These are phyloP conservation scores for Steinernema scapterisci DNA, from an alignment of 2,888 invertebrate genomes.

Conservation along the genomic window DNA sequence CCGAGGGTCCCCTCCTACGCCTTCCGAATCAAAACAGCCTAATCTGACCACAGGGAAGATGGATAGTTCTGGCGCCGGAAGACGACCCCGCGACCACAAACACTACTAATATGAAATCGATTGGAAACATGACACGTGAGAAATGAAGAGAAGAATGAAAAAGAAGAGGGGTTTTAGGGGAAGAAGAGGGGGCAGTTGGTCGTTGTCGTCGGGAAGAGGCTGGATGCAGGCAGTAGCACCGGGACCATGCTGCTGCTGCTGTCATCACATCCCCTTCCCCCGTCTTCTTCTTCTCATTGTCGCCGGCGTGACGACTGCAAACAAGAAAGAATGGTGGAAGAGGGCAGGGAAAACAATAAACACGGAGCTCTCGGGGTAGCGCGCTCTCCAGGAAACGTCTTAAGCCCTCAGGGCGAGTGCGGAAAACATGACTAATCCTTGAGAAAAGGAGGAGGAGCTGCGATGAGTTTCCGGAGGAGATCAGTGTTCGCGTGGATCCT, in stretches of 20 bases:
- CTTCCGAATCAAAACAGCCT: no score
- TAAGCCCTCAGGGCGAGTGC: no score
- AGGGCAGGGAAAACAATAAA: conserved; percentile 11
- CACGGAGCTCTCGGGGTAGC: background rate
- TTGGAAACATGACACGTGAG: conserved; percentile 2
- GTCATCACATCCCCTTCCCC: background rate
- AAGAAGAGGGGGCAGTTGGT: no score
- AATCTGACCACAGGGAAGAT: no score
- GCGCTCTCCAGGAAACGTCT: no score
- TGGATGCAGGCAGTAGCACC: background rate
- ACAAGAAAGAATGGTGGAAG: conserved; percentile 6
- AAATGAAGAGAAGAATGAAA: background rate
- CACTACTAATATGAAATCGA: conserved; percentile 10
- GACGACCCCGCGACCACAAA: background rate
- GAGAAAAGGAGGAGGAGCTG: no score
- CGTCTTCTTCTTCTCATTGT: background rate
- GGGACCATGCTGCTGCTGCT: background rate
- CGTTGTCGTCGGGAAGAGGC: no score
- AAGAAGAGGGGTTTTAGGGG: background rate
- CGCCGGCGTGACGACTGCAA: conserved; percentile 6
- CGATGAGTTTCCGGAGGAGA: no score
- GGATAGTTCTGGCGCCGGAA: background rate
- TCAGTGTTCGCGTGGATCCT: no score
- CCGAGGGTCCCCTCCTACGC: no score
- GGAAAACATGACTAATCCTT: no score